phyloP scores from a whole-genome alignment of 2,797 vertebrate species.

The Coluber constrictor region DNA sequence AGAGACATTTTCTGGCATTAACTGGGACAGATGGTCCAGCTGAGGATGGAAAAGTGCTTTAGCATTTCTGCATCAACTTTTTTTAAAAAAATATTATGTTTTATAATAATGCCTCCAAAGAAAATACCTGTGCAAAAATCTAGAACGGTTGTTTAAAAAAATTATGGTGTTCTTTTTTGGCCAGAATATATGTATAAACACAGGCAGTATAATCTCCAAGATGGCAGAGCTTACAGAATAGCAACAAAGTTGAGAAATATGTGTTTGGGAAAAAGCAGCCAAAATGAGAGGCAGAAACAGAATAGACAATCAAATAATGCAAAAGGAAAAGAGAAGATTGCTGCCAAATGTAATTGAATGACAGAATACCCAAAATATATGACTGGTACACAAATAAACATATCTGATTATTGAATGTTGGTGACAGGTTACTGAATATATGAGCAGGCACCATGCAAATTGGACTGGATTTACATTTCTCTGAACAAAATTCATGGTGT shows the following conservation, averaged over 20 bases:
- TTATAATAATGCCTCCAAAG: background rate
- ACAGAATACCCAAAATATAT: background rate
- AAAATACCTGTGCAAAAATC: background rate
- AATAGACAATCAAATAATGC: background rate
- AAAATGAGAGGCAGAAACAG: background rate
- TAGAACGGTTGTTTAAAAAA: background rate
- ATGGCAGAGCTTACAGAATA: background rate
- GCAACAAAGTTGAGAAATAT: background rate
- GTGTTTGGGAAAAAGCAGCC: background rate
- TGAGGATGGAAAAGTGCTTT: constrained; percentile 19
- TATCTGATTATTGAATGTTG: background rate
- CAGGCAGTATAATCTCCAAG: background rate
- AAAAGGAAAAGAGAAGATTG: background rate
- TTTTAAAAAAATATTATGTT: background rate
- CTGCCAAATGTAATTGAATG: background rate
- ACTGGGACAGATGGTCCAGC: constrained; percentile 25
- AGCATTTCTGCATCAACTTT: constrained; percentile 6
- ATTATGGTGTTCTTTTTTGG: background rate
- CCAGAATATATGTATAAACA: background rate
- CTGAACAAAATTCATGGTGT: background rate
- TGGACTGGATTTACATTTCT: background rate
- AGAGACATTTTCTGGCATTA: background rate
- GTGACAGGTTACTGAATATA: background rate
- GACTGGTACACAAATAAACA: background rate
- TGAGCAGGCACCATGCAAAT: background rate